A percentile compares a stretch with the other conserved stretches of the same genome.
Conservation (phyloP, 2,113 vertebrate genomes). For the Silurus meridionalis region DNA sequence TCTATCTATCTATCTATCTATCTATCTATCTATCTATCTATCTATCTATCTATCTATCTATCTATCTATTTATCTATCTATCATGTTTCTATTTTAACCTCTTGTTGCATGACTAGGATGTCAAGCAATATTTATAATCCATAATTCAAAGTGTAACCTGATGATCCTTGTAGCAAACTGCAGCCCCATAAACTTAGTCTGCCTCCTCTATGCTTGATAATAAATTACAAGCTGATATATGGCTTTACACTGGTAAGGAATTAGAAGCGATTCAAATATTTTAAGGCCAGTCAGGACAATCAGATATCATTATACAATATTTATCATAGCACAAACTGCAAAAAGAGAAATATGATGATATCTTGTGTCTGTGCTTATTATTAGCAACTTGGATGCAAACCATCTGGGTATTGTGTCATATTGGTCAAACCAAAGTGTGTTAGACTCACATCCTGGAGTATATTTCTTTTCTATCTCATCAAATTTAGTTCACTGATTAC, state of each 20-base stretch:
- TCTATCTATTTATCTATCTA: no score
- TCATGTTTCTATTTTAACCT: background rate
- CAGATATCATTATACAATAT: background rate
- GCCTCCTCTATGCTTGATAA: background rate
- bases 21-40: no score
- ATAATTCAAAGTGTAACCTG: conserved; percentile 15
- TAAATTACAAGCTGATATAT: background rate
- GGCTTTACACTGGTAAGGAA: background rate
- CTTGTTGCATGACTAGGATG: background rate
- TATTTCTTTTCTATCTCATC: background rate
- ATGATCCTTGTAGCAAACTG: background rate
- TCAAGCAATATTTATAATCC: conserved; percentile 5
- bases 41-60: no score
- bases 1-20: no score
- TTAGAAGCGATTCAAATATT: background rate
- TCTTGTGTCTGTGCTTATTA: background rate
- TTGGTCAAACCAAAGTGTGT: background rate
- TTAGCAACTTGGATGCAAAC: background rate
- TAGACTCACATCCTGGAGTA: background rate
- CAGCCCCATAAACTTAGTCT: background rate
- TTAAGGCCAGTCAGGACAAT: background rate
- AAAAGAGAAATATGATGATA: background rate
- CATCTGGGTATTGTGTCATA: background rate
- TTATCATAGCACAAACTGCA: background rate
- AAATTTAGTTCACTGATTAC: background rate